Percentiles rank a stretch among this genome's conserved stretches.
phyloP scores from a whole-genome alignment of 1,140 invertebrate genomes.

The Myzus persicae region DNA sequence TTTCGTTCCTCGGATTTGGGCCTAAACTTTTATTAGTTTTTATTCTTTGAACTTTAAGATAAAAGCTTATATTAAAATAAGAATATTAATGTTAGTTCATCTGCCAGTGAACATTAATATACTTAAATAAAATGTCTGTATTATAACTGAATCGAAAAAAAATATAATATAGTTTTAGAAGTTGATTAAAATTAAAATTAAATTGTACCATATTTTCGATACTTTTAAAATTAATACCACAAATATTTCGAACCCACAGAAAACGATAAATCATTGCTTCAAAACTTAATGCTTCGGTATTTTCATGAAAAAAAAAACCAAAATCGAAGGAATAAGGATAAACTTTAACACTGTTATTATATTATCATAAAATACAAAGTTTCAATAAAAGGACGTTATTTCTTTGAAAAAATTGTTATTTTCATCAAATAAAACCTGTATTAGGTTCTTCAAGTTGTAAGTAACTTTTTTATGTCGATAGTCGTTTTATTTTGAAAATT shows the following conservation, averaged over 20 bases:
- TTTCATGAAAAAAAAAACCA: neutral
- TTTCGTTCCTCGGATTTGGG: neutral
- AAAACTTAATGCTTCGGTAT: neutral
- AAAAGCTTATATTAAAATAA: neutral
- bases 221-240: conserved; percentile 17
- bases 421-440: neutral
- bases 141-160: neutral
- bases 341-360: neutral
- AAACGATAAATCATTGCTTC: conserved; percentile 2
- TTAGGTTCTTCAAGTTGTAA: neutral
- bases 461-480: neutral
- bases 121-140: neutral
- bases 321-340: neutral
- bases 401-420: neutral
- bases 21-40: neutral
- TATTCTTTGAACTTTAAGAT: neutral
- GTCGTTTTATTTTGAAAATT: neutral
- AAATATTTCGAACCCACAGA: neutral
- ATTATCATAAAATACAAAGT: neutral
- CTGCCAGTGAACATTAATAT: neutral
- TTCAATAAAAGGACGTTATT: neutral
- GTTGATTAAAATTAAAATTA: neutral
- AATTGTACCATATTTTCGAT: neutral
- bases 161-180: neutral
- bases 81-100: neutral